A percentile compares a stretch with the other conserved stretches of the same genome.
Conservation (phyloP, 1,140 invertebrate genomes). For the Aleiodes sp. region DNA sequence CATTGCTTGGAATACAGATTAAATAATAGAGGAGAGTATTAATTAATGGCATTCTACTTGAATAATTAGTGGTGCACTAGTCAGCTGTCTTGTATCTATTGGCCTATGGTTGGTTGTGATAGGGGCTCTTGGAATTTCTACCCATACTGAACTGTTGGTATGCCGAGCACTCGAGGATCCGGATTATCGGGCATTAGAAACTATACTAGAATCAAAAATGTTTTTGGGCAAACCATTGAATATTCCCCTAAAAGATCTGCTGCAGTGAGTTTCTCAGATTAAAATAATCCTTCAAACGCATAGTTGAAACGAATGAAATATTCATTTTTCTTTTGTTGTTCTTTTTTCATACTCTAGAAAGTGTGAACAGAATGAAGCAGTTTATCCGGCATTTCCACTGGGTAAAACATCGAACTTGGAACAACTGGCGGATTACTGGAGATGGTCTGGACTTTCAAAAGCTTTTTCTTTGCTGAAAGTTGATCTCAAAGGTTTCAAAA, state of each 20-base stretch:
- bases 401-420: constrained; percentile 73
- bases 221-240: constrained; percentile 53
- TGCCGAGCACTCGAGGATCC: constrained; percentile 60
- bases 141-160: constrained; percentile 55
- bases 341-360: constrained; percentile 63
- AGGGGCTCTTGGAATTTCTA: constrained; percentile 49
- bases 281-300: no score
- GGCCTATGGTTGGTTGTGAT: constrained; percentile 54
- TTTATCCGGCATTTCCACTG: constrained; percentile 77
- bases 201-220: constrained; percentile 52
- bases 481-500: constrained; percentile 61
- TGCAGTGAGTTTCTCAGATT: constrained; percentile 47
- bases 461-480: constrained; percentile 65
- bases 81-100: constrained; percentile 55
- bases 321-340: neutral
- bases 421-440: constrained; percentile 68
- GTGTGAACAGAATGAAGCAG: constrained; percentile 74
- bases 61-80: constrained; percentile 50
- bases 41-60: neutral
- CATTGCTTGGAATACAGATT: neutral
- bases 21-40: neutral
- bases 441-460: constrained; percentile 69
- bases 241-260: constrained; percentile 53
- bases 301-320: neutral
- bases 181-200: constrained; percentile 53